Evolutionary conservation across 1,140 invertebrate genomes (phyloP).

Genomic region (Dolichoris vasculosae): DNA sequence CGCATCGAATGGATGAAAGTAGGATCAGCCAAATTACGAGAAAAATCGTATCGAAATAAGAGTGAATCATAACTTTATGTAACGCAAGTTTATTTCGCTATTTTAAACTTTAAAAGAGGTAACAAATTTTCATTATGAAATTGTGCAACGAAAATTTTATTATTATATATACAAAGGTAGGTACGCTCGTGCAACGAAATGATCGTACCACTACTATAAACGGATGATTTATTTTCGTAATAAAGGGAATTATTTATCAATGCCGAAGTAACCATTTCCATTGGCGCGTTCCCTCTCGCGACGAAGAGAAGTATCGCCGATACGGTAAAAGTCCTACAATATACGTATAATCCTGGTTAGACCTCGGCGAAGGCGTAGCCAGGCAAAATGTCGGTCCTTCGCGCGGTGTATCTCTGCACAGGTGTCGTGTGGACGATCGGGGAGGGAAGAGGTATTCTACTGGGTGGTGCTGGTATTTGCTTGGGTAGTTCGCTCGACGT

Average conservation of each 20-base stretch:
- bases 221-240: too few relatives aligned
- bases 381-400: slow-evolving; percentile 63
- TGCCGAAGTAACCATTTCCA: neutral
- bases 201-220: neutral
- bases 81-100: too few relatives aligned
- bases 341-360: neutral
- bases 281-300: neutral
- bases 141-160: neutral
- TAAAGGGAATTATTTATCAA: neutral
- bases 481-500: slow-evolving; percentile 73
- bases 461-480: slow-evolving; percentile 72
- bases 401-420: slow-evolving; percentile 62
- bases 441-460: slow-evolving; percentile 57
- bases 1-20: neutral
- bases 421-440: slow-evolving; percentile 65
- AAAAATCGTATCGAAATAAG: too few relatives aligned
- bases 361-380: slow-evolving; percentile 58
- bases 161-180: neutral
- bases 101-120: too few relatives aligned
- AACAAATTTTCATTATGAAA: neutral
- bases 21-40: too few relatives aligned
- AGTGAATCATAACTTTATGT: too few relatives aligned
- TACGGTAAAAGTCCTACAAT: too few relatives aligned
- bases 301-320: neutral
- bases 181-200: neutral